Percentiles rank a stretch among this genome's conserved stretches.
Conservation (phyloP, 2,113 vertebrate genomes). For the Acanthochromis polyacanthus region DNA sequence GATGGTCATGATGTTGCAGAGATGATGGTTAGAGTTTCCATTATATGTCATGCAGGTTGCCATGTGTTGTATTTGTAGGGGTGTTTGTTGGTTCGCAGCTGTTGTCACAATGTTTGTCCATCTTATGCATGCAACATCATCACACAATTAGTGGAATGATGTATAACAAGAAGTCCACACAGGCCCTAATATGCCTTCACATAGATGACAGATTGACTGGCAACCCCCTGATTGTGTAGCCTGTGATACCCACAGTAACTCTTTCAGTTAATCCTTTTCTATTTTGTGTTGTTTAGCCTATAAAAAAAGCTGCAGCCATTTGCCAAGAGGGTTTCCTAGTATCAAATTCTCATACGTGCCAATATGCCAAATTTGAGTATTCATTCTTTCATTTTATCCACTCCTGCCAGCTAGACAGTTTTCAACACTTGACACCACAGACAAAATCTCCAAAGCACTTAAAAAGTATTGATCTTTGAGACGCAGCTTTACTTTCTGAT, state of each 20-base stretch:
- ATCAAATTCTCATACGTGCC: background rate
- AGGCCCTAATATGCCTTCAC: background rate
- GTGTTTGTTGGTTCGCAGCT: background rate
- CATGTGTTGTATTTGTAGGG: background rate
- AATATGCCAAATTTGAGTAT: background rate
- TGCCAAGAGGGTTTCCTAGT: conserved; percentile 65
- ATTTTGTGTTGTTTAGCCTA: conserved; percentile 36
- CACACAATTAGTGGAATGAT: background rate
- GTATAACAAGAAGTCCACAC: background rate
- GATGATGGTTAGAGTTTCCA: background rate
- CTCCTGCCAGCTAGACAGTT: background rate
- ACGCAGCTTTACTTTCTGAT: background rate
- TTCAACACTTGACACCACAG: background rate
- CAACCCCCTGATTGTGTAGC: background rate
- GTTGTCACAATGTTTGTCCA: background rate
- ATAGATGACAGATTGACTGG: background rate
- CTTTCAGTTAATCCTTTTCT: background rate
- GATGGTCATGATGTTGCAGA: background rate
- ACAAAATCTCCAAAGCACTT: background rate
- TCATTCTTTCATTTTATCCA: background rate
- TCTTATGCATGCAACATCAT: background rate
- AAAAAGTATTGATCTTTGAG: background rate
- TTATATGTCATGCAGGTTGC: background rate
- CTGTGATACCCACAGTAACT: conserved; percentile 1
- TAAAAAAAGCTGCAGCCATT: conserved; percentile 45